Conservation (phyloP, 2,888 invertebrate species). For the Conistra vaccinii region DNA sequence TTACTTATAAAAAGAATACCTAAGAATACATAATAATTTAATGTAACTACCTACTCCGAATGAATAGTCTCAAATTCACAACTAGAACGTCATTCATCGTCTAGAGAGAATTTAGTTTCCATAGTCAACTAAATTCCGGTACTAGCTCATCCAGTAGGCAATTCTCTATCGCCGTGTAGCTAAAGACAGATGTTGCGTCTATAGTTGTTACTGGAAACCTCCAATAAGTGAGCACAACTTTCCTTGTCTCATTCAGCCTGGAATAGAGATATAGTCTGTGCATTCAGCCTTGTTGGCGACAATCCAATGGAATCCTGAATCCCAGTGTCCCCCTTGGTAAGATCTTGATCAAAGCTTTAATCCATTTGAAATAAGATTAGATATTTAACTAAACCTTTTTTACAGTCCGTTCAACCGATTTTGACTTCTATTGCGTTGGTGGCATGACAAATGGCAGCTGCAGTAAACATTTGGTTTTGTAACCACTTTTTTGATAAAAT, state of each 20-base stretch:
- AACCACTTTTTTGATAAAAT: too few relatives aligned
- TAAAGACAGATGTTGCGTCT: conserved; percentile 17
- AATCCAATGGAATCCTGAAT: conserved; percentile 6
- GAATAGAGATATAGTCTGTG: neutral
- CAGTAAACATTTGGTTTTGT: too few relatives aligned
- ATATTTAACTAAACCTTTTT: too few relatives aligned
- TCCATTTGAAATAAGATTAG: too few relatives aligned
- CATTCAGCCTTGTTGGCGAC: conserved; percentile 7
- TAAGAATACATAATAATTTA: too few relatives aligned
- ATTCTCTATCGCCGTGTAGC: neutral
- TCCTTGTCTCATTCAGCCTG: conserved; percentile 14
- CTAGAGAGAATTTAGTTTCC: too few relatives aligned
- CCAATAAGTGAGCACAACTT: conserved; percentile 27
- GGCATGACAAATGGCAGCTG: too few relatives aligned
- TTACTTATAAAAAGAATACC: neutral
- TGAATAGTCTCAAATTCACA: too few relatives aligned
- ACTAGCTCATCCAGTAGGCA: conserved; percentile 14
- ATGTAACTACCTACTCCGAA: too few relatives aligned
- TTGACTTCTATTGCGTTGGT: too few relatives aligned
- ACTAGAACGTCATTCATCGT: too few relatives aligned
- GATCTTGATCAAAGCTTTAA: conserved; percentile 10
- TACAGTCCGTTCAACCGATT: too few relatives aligned
- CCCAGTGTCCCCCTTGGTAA: neutral
- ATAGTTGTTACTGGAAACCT: conserved; percentile 30
- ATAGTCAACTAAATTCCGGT: neutral